Conservation (phyloP, 1,140 invertebrate genomes). For the Gryon sp. region DNA sequence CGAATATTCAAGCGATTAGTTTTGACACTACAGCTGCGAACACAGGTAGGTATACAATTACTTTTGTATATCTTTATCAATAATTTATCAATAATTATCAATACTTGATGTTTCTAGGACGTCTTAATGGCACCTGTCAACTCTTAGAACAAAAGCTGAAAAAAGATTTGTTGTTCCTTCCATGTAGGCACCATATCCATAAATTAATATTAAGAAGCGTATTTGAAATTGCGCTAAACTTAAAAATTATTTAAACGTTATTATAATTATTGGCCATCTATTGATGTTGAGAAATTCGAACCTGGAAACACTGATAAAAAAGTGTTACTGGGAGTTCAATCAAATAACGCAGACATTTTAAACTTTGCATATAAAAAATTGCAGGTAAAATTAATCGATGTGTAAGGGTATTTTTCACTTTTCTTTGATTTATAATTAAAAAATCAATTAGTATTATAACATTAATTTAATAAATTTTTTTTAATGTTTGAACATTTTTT, state of each 20-base stretch:
- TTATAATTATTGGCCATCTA: background rate
- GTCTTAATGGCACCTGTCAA: constrained; percentile 4
- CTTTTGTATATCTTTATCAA: constrained; percentile 9
- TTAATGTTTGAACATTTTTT: too few species aligned
- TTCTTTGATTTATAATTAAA: too few species aligned
- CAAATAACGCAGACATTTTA: too few species aligned
- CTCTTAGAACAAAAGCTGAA: constrained; percentile 5
- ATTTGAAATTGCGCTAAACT: constrained; percentile 3
- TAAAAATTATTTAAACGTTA: constrained; percentile 10
- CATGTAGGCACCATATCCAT: constrained; percentile 16
- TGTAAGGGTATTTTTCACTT: too few species aligned
- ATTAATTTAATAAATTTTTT: too few species aligned
- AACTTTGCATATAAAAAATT: too few species aligned
- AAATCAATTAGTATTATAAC: too few species aligned
- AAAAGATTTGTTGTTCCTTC: constrained; percentile 3
- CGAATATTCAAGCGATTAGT: constrained; percentile 4
- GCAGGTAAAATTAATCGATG: too few species aligned
- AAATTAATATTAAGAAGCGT: constrained; percentile 16
- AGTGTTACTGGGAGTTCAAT: too few species aligned
- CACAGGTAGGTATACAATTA: too few species aligned
- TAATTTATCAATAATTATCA: too few species aligned
- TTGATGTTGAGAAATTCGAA: constrained; percentile 8
- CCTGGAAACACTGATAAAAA: too few species aligned
- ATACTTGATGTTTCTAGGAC: constrained; percentile 12
- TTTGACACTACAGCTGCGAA: constrained; percentile 20